phyloP scores from a whole-genome alignment of 2,888 invertebrate genomes.

The Spatulosminthurus flaviceps region DNA sequence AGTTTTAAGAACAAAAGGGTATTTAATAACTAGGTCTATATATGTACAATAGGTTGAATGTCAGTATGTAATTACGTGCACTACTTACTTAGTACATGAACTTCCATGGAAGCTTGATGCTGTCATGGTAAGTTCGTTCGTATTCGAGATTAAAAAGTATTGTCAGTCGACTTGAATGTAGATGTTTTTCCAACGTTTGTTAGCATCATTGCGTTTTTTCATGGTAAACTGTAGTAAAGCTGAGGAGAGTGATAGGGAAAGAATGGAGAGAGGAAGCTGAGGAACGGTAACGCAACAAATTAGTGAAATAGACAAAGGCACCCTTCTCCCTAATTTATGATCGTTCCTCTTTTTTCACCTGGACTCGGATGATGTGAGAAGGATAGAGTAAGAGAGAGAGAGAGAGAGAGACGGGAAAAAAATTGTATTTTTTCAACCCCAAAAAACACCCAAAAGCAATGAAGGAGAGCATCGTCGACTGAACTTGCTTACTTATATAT shows the following conservation, averaged over 20 bases:
- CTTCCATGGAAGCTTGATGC: conserved; percentile 6
- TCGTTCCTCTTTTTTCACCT: conserved; percentile 57
- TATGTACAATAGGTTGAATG: too few species aligned
- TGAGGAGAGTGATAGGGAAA: conserved; percentile 15
- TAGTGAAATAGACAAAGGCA: conserved; percentile 62
- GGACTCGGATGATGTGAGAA: conserved; percentile 37
- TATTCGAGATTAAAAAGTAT: neutral
- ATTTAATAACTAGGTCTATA: neutral
- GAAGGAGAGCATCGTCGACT: neutral
- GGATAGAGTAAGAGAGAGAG: neutral
- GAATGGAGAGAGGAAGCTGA: conserved; percentile 47
- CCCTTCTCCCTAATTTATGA: conserved; percentile 62
- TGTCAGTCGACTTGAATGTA: conserved; percentile 16
- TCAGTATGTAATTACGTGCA: too few species aligned
- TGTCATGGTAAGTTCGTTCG: conserved; percentile 2
- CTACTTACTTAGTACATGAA: too few species aligned
- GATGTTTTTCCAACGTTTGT: neutral
- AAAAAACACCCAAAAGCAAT: conserved; percentile 33
- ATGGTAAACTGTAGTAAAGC: neutral
- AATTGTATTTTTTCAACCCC: conserved; percentile 46
- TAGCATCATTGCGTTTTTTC: neutral
- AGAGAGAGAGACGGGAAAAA: conserved; percentile 33
- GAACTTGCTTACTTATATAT: too few species aligned
- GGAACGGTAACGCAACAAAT: conserved; percentile 60
- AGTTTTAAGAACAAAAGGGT: neutral